These are phyloP conservation scores for Teinopalpus imperialis DNA, from an alignment of 2,888 invertebrate species.

Conservation along the genomic window DNA sequence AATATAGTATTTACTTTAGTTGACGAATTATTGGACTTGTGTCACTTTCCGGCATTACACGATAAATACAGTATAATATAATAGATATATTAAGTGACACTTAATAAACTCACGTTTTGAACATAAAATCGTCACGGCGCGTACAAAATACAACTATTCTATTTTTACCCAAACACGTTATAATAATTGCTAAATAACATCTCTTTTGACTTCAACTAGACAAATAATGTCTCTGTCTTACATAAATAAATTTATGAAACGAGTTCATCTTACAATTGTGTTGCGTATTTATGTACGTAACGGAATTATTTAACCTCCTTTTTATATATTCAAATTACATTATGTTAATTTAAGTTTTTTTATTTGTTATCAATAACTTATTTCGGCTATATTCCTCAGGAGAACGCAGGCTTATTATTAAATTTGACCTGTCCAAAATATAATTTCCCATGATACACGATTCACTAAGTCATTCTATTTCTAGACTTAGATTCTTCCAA, in stretches of 20 bases:
- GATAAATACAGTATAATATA: too few relatives aligned
- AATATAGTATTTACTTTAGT: slow-evolving; percentile 4
- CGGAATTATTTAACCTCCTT: slow-evolving; percentile 21
- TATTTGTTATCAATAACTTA: too few relatives aligned
- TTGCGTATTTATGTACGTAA: slow-evolving; percentile 9
- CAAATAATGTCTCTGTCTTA: slow-evolving; percentile 13
- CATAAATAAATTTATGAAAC: slow-evolving; percentile 18
- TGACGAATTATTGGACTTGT: slow-evolving; percentile 3
- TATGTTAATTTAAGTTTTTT: too few relatives aligned
- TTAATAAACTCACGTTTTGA: not conserved
- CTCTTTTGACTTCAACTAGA: slow-evolving; percentile 15
- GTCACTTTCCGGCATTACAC: slow-evolving; percentile 1
- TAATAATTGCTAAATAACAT: slow-evolving; percentile 5
- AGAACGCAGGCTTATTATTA: too few relatives aligned
- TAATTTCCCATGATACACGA: too few relatives aligned
- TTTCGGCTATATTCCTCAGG: too few relatives aligned
- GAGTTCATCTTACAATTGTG: slow-evolving; percentile 17
- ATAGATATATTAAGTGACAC: too few relatives aligned
- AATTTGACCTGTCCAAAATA: too few relatives aligned
- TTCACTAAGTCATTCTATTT: too few relatives aligned
- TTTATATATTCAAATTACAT: too few relatives aligned
- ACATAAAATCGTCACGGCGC: not conserved
- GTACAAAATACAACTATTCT: slow-evolving; percentile 7
- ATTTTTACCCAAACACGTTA: slow-evolving; percentile 7
- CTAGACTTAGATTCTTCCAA: too few relatives aligned